phyloP scores from a whole-genome alignment of 2,113 vertebrate species.

The Podarcis muralis region DNA sequence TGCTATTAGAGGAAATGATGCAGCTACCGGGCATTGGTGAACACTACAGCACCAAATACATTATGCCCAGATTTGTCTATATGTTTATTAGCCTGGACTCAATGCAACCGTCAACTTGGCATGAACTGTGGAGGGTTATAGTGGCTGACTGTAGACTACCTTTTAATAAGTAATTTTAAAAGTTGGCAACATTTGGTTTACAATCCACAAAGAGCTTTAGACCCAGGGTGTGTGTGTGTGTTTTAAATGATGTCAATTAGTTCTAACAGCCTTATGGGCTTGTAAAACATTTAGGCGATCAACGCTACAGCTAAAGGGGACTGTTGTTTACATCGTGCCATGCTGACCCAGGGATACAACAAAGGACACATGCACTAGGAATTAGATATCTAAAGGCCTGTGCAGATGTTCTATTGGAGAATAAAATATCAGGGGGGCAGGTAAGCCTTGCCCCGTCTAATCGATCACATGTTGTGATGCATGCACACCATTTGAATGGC shows the following conservation, averaged over 20 bases:
- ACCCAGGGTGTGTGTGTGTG: background rate
- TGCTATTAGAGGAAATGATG: background rate
- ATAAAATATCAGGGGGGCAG: too few species aligned
- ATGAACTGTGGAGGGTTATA: background rate
- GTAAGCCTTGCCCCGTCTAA: too few species aligned
- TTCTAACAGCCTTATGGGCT: background rate
- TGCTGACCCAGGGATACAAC: slow-evolving; percentile 7
- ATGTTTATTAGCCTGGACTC: background rate
- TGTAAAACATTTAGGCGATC: slow-evolving; percentile 21
- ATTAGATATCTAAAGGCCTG: background rate
- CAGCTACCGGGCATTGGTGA: background rate
- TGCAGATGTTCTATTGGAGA: background rate
- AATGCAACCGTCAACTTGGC: background rate
- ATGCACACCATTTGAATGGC: too few species aligned
- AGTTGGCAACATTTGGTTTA: background rate
- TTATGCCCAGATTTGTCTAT: background rate
- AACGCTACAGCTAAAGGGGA: background rate
- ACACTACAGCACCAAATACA: background rate
- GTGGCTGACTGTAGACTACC: too few species aligned
- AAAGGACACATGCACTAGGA: background rate
- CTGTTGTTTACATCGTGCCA: slow-evolving; percentile 7
- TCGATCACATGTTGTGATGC: too few species aligned
- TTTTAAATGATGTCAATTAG: background rate
- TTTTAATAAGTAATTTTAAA: background rate
- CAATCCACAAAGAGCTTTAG: background rate